A percentile compares a stretch with the other conserved stretches of the same genome.
Evolutionary conservation across 2,113 vertebrate species (phyloP).

Genomic region (Origma solitaria): DNA sequence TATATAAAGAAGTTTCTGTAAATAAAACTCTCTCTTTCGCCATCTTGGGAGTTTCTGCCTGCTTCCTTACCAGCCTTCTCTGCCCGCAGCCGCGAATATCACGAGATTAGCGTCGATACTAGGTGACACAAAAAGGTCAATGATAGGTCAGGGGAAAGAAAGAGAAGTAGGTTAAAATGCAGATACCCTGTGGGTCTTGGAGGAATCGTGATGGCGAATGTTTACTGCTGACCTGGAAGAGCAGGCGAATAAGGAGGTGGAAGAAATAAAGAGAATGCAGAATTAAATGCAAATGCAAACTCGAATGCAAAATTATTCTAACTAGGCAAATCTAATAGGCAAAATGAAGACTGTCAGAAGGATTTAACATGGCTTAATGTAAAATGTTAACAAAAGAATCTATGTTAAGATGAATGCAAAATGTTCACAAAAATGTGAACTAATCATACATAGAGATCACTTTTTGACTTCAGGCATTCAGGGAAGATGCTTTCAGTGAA

Average conservation of each 20-base stretch:
- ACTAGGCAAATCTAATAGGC: not conserved
- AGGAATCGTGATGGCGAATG: not conserved
- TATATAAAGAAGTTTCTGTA: too few species aligned
- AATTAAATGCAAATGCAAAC: not conserved
- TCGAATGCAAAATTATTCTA: not conserved
- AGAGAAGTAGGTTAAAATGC: slow-evolving; percentile 12
- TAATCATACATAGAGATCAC: not conserved
- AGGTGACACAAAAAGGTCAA: not conserved
- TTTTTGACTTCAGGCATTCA: not conserved
- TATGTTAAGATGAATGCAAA: not conserved
- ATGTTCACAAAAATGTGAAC: not conserved
- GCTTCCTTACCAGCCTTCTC: too few species aligned
- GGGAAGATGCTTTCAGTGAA: not conserved
- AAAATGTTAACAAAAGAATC: not conserved
- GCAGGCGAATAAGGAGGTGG: not conserved
- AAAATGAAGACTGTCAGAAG: not conserved
- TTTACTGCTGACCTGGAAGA: not conserved
- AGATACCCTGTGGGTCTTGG: not conserved
- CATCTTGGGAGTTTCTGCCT: too few species aligned
- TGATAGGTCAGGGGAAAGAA: not conserved
- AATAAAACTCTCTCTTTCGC: too few species aligned
- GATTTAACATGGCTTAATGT: not conserved
- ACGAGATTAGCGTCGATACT: too few species aligned
- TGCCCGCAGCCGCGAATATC: too few species aligned
- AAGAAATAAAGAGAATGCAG: not conserved